phyloP scores from a whole-genome alignment of 2,113 vertebrate species.

The Megaceryle maxima region DNA sequence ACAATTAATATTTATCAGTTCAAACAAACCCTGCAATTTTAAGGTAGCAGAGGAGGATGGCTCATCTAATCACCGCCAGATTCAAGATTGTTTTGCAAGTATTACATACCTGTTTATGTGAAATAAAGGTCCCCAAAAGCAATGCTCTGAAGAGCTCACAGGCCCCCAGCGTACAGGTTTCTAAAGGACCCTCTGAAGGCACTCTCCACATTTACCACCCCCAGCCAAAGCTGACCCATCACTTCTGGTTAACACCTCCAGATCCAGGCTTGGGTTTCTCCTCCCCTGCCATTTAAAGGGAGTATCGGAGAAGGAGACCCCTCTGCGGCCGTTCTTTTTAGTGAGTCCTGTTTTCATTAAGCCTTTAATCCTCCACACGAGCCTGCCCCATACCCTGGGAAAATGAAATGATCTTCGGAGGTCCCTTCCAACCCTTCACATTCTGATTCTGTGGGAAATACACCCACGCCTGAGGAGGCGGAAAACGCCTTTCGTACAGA shows the following conservation, averaged over 20 bases:
- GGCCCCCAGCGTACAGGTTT: accelerated
- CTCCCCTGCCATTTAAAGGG: not conserved
- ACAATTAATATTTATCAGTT: too few relatives aligned
- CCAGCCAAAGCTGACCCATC: accelerated
- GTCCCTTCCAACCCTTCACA: too few relatives aligned
- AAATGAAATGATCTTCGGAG: accelerated
- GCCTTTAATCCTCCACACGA: not conserved
- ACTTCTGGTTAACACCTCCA: too few relatives aligned
- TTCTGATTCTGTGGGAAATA: too few relatives aligned
- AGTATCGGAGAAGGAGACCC: accelerated
- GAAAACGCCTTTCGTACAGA: accelerated
- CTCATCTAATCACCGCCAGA: not conserved
- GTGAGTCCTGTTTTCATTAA: accelerated
- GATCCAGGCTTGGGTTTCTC: not conserved
- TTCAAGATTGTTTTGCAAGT: too few relatives aligned
- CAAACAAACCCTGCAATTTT: accelerated
- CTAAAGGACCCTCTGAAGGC: accelerated
- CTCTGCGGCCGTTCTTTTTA: not conserved
- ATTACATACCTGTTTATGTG: too few relatives aligned
- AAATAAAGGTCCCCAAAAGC: not conserved
- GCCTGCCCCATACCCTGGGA: too few relatives aligned
- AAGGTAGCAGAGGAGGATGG: not conserved
- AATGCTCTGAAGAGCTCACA: accelerated
- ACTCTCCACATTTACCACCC: not conserved
- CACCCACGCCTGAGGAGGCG: accelerated